Base-by-base conservation (phyloP, 2,888 invertebrate genomes). In the Synergus umbraculus region DNA sequence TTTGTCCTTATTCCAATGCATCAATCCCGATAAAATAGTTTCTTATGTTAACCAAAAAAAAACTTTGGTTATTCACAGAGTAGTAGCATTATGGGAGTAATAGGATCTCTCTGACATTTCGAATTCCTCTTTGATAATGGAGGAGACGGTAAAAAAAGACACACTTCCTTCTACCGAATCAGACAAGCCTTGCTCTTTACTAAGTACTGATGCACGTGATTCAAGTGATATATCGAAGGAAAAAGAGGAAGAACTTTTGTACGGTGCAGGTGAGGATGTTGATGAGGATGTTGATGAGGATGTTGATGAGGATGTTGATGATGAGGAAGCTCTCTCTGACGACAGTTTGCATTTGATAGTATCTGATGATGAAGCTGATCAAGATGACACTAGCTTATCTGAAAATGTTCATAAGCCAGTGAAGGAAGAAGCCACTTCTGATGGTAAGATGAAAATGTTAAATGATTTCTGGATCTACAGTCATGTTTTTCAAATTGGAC, bases 341-440 rank as follows among this genome's bases (percentile, higher is more conserved):
- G 91, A 90, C 79, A 90, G 89, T 82, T 88, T 92, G 76, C 90
- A 89, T 76, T 88, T 92, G 82, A 89, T 88, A 85, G 81, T 92
- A n/a, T 91, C 92, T 4, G 92, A 91, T 79, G 92, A 90, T 46
- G 87, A 89, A 49, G 81, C 82, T 78, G 90, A 90, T 41, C 79
- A 69, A 81, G 88, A 88, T 41, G 83, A 82, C 54, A 78, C 82
- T 78, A 13, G 77, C 80, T 63, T 82, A 46, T 80, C 80, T 63
- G 82, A 65, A 76, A 54, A 76, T 41, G 29, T 29, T 77, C 63
- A 79, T 81, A 83, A 76, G 43, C 46, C 41, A 77, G 46, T 76
- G 22, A 63, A 63, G 46, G 37, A 77, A 77, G 46, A 77, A 64
- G 46, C 44, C 1, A 76, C 76, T 63, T 43, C 80, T 37, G 65